A percentile compares a stretch with the other conserved stretches of the same genome.
Evolutionary conservation across 2,888 invertebrate species (phyloP).

Genomic region (Neria commutata): DNA sequence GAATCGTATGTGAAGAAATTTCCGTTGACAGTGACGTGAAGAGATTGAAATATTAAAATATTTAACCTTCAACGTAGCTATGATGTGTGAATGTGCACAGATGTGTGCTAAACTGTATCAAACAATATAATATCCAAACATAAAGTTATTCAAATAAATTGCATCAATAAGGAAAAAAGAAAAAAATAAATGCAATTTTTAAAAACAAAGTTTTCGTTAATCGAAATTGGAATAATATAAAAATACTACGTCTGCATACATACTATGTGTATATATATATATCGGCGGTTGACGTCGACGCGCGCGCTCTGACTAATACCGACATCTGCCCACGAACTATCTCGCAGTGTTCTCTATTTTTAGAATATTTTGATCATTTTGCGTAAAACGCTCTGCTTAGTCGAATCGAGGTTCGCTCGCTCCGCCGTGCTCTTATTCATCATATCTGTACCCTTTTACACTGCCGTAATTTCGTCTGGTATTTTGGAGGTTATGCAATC

Average conservation of each 20-base stretch:
- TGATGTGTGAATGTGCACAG: constrained; percentile 3
- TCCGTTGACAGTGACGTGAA: neutral
- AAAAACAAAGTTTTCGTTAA: neutral
- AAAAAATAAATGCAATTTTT: too few species aligned
- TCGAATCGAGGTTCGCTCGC: constrained; percentile 5
- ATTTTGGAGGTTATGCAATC: too few species aligned
- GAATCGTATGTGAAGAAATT: neutral
- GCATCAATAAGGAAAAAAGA: neutral
- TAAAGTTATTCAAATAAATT: neutral
- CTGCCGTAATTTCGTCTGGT: too few species aligned
- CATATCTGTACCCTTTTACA: too few species aligned
- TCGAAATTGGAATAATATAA: neutral
- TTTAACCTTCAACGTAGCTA: constrained; percentile 21
- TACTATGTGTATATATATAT: neutral
- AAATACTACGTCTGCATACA: neutral
- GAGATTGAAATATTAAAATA: constrained; percentile 15
- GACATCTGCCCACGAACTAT: constrained; percentile 15
- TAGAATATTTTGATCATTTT: constrained; percentile 23
- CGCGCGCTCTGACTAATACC: neutral
- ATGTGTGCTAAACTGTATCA: constrained; percentile 10
- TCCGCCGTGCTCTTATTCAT: too few species aligned
- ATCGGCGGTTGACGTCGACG: neutral
- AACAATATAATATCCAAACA: neutral
- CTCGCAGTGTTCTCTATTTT: constrained; percentile 32
- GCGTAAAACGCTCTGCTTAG: constrained; percentile 5